Evolutionary conservation across 2,113 vertebrate genomes (phyloP).

Genomic region (Lepisosteus oculatus): DNA sequence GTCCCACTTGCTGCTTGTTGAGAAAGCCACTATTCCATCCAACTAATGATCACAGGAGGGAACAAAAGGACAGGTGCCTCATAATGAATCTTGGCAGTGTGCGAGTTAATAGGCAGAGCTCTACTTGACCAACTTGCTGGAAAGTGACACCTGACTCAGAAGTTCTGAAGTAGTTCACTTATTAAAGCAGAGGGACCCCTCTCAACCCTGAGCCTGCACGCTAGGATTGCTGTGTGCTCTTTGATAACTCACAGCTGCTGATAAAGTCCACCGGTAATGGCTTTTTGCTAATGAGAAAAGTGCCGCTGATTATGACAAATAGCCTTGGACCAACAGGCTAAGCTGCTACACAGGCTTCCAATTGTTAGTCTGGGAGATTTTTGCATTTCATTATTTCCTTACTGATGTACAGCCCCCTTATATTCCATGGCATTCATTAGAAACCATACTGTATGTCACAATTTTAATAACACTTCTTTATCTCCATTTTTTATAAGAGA

Average conservation of each 20-base stretch:
- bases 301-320: constrained; percentile 93
- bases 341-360: constrained; percentile 87
- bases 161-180: constrained; percentile 69
- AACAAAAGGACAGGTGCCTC: constrained; percentile 54
- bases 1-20: too few relatives aligned
- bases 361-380: constrained; percentile 81
- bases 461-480: constrained; percentile 78
- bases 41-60: constrained; percentile 38
- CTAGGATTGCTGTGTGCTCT: constrained; percentile 71
- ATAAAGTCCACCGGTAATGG: constrained; percentile 91
- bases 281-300: constrained; percentile 97
- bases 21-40: too few relatives aligned
- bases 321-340: constrained; percentile 89
- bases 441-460: constrained; percentile 62
- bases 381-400: constrained; percentile 88
- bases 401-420: constrained; percentile 72
- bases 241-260: constrained; percentile 83
- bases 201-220: constrained; percentile 64
- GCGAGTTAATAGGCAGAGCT: constrained; percentile 41
- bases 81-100: constrained; percentile 47
- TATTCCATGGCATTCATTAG: constrained; percentile 36
- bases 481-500: constrained; percentile 67
- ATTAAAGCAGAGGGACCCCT: constrained; percentile 66
- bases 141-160: constrained; percentile 64
- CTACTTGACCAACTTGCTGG: constrained; percentile 43